Evolutionary conservation across 2,888 invertebrate genomes (phyloP).

Genomic region (Nomada fucata): DNA sequence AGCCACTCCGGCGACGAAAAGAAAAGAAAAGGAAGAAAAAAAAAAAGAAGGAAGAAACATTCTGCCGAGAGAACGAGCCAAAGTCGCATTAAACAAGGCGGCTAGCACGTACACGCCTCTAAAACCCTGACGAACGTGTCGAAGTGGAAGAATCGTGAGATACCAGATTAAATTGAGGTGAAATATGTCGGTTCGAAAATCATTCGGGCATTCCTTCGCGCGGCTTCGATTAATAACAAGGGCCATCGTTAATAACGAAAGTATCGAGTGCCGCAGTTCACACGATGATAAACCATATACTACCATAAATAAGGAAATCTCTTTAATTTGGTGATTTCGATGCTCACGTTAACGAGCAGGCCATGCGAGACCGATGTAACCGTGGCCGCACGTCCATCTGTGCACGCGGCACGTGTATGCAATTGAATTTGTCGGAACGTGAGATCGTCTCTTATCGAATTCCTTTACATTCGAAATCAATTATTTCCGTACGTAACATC

Average conservation of each 20-base stretch:
- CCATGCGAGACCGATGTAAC: constrained; percentile 23
- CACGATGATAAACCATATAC: constrained; percentile 1
- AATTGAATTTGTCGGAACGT: not conserved
- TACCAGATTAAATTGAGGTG: constrained; percentile 7
- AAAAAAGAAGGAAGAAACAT: constrained; percentile 34
- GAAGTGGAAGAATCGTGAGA: constrained; percentile 20
- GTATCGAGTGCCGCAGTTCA: constrained; percentile 10
- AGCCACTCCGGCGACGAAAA: not conserved
- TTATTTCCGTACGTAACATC: not conserved
- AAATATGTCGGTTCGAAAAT: constrained; percentile 6
- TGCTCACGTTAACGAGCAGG: constrained; percentile 46
- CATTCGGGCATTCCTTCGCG: constrained; percentile 22
- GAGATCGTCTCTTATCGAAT: not conserved
- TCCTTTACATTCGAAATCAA: constrained; percentile 19
- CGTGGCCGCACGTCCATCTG: not conserved
- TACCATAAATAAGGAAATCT: constrained; percentile 25
- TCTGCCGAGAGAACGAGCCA: constrained; percentile 28
- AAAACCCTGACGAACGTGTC: constrained; percentile 23
- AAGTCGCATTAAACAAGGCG: constrained; percentile 21
- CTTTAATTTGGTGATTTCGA: constrained; percentile 59
- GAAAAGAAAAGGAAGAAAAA: not conserved
- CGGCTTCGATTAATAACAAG: not conserved
- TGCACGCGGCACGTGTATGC: not conserved
- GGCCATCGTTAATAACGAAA: constrained; percentile 11
- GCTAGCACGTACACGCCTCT: constrained; percentile 13